phyloP scores from a whole-genome alignment of 2,888 invertebrate species.

The Agonopterix subpropinquella region DNA sequence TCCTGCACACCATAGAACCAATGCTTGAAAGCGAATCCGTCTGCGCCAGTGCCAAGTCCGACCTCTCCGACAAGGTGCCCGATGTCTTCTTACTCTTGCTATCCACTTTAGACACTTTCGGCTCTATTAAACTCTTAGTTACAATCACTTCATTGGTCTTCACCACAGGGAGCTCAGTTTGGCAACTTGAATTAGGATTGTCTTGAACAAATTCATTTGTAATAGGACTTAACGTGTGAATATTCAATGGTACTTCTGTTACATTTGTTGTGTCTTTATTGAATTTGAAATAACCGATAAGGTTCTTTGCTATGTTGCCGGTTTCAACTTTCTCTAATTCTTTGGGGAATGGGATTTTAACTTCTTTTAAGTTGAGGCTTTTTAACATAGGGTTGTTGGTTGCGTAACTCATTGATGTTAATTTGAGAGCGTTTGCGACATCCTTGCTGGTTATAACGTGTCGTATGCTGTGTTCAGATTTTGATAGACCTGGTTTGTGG shows the following conservation, averaged over 20 bases:
- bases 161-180: slow-evolving; percentile 21
- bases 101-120: slow-evolving; percentile 36
- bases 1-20: slow-evolving; percentile 78
- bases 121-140: slow-evolving; percentile 27
- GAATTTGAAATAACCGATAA: slow-evolving; percentile 58
- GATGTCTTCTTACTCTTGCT: slow-evolving; percentile 43
- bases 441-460: slow-evolving; percentile 54
- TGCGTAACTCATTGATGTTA: slow-evolving; percentile 45
- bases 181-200: slow-evolving; percentile 29
- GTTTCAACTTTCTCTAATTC: no score
- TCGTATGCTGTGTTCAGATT: slow-evolving; percentile 60
- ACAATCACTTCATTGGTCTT: slow-evolving; percentile 42
- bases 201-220: slow-evolving; percentile 24
- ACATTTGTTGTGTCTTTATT: slow-evolving; percentile 33
- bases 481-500: slow-evolving; percentile 44
- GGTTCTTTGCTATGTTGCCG: slow-evolving; percentile 28
- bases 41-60: slow-evolving; percentile 43
- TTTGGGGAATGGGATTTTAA: slow-evolving; percentile 31
- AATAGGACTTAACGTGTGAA: slow-evolving; percentile 21
- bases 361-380: slow-evolving; percentile 35
- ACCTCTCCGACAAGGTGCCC: slow-evolving; percentile 44
- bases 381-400: slow-evolving; percentile 18
- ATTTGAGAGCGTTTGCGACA: slow-evolving; percentile 48
- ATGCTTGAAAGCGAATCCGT: slow-evolving; percentile 70
- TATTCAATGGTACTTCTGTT: slow-evolving; percentile 33